Conservation (phyloP, 2,888 invertebrate species). For the Caenorhabditis virilis region DNA sequence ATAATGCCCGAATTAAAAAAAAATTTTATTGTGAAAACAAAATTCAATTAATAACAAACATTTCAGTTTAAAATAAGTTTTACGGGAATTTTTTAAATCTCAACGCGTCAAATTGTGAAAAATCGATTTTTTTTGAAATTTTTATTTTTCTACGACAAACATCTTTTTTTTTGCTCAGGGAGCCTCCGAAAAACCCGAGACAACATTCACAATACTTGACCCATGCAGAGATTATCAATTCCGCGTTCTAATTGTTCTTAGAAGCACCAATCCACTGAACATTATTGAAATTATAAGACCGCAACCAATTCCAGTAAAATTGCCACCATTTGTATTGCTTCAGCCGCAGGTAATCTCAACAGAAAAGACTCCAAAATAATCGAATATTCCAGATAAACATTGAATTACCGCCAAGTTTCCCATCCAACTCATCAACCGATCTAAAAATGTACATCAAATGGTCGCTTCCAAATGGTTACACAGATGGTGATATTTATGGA, state of each 20-base stretch:
- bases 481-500: conserved; percentile 60
- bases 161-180: conserved; percentile 47
- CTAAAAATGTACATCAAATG: conserved; percentile 40
- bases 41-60: too few relatives aligned
- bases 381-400: conserved; percentile 17
- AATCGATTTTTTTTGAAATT: too few relatives aligned
- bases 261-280: conserved; percentile 50
- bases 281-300: conserved; percentile 54
- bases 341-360: conserved; percentile 39
- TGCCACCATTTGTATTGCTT: conserved; percentile 57
- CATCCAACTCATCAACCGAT: conserved; percentile 9
- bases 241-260: conserved; percentile 53
- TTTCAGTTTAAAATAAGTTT: too few relatives aligned
- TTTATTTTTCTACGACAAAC: too few relatives aligned
- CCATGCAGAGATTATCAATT: conserved; percentile 67
- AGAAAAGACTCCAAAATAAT: not conserved
- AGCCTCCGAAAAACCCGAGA: conserved; percentile 57
- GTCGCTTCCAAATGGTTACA: conserved; percentile 51
- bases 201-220: conserved; percentile 61
- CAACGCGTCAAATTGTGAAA: too few relatives aligned
- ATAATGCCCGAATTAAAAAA: too few relatives aligned
- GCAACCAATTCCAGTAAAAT: conserved; percentile 52
- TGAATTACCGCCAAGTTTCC: conserved; percentile 22
- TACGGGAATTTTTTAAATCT: not conserved
- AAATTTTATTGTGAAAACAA: too few relatives aligned